These are phyloP conservation scores for Drosophila santomea DNA, from an alignment of 1,140 invertebrate species.

Conservation along the genomic window DNA sequence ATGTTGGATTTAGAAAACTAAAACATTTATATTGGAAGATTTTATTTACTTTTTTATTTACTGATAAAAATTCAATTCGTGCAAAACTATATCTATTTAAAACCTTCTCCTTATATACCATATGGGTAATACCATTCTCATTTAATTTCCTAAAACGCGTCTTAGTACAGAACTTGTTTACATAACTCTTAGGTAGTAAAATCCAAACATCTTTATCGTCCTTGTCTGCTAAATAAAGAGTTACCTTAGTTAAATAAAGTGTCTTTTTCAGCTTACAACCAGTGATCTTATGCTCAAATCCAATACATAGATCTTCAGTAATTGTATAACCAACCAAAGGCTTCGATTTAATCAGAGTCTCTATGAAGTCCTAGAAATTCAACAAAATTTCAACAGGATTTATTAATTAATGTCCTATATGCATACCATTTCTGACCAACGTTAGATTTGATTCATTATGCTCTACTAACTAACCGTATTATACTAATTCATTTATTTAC, in stretches of 20 bases:
- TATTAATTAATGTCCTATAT: too few relatives aligned
- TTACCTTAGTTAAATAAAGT: not conserved
- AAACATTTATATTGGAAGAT: not conserved
- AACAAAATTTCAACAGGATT: too few relatives aligned
- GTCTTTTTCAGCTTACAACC: constrained; percentile 3
- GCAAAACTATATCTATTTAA: not conserved
- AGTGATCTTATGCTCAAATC: constrained; percentile 1
- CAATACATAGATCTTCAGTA: constrained; percentile 6
- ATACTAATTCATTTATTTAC: too few relatives aligned
- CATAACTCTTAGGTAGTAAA: constrained; percentile 10
- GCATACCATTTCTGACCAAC: too few relatives aligned
- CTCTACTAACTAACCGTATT: too few relatives aligned
- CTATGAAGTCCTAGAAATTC: too few relatives aligned
- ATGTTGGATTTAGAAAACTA: not conserved
- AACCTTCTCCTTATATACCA: constrained; percentile 5
- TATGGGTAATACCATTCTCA: constrained; percentile 10
- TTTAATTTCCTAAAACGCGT: not conserved
- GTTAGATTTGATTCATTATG: too few relatives aligned
- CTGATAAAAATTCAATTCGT: not conserved
- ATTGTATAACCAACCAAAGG: not conserved
- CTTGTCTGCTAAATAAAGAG: not conserved
- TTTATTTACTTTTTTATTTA: constrained; percentile 5
- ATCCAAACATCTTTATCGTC: not conserved
- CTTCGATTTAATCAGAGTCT: too few relatives aligned
- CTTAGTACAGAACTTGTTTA: not conserved